phyloP scores from a whole-genome alignment of 2,888 invertebrate genomes.

The Crossocerus cetratus region DNA sequence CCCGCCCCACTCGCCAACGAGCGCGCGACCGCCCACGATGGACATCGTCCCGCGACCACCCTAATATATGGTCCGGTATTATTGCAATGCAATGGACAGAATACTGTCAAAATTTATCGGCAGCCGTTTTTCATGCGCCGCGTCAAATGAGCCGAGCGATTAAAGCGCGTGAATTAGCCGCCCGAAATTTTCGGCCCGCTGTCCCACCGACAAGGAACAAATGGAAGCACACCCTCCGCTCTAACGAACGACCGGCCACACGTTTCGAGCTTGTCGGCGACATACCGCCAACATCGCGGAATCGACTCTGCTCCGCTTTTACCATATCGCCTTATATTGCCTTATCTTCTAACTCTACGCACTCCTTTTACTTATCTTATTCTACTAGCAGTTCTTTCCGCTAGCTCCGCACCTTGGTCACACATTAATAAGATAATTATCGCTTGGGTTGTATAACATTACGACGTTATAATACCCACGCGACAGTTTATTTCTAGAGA shows the following conservation, averaged over 20 bases:
- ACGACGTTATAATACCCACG: too few relatives aligned
- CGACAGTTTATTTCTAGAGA: too few relatives aligned
- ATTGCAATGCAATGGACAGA: conserved; percentile 78
- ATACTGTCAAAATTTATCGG: conserved; percentile 78
- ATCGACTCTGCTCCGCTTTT: too few relatives aligned
- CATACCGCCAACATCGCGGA: too few relatives aligned
- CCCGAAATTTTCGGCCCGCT: conserved; percentile 64
- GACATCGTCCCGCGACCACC: conserved; percentile 65
- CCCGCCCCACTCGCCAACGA: conserved; percentile 27
- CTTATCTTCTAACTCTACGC: too few relatives aligned
- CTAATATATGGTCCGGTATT: conserved; percentile 77
- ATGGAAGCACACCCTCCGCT: conserved; percentile 36
- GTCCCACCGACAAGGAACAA: conserved; percentile 53
- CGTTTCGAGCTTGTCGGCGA: too few relatives aligned
- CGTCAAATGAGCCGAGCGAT: conserved; percentile 76
- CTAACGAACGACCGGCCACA: conserved; percentile 35
- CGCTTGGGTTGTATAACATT: too few relatives aligned
- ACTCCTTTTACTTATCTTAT: too few relatives aligned
- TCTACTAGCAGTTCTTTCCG: too few relatives aligned
- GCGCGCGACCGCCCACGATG: conserved; percentile 39
- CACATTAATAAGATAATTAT: too few relatives aligned
- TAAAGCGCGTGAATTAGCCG: conserved; percentile 74
- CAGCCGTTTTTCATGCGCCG: conserved; percentile 75
- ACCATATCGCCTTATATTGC: too few relatives aligned
- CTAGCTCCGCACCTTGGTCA: too few relatives aligned